These are phyloP conservation scores for Tigriopus californicus DNA, from an alignment of 2,888 invertebrate genomes.

Conservation along the genomic window DNA sequence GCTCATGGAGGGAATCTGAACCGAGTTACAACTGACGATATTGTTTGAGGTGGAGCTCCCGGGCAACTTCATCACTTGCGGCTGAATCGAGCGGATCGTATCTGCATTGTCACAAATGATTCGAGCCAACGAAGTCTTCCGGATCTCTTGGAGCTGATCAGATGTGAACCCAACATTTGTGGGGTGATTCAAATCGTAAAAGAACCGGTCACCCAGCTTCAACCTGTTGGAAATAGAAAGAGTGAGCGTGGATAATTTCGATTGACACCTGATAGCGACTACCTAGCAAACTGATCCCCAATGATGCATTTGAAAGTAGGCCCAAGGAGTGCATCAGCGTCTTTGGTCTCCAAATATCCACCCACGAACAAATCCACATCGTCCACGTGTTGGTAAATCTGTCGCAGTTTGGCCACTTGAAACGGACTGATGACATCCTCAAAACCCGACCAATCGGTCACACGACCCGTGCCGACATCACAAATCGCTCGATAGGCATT, in stretches of 20 bases:
- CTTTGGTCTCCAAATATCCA: slow-evolving; percentile 55
- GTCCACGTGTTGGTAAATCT: slow-evolving; percentile 43
- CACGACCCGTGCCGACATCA: slow-evolving; percentile 21
- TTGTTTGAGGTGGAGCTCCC: background rate
- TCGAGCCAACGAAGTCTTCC: slow-evolving; percentile 56
- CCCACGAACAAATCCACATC: slow-evolving; percentile 70
- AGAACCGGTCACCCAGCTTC: slow-evolving; percentile 18
- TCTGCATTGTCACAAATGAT: slow-evolving; percentile 56
- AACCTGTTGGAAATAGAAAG: background rate
- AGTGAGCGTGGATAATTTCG: background rate
- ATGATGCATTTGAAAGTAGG: slow-evolving; percentile 67
- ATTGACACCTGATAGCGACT: slow-evolving; percentile 47
- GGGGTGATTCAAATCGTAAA: slow-evolving; percentile 18
- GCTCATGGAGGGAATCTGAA: too few species aligned
- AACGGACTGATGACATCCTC: slow-evolving; percentile 31
- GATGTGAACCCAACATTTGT: slow-evolving; percentile 22
- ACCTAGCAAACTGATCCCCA: slow-evolving; percentile 51
- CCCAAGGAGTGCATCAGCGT: slow-evolving; percentile 60
- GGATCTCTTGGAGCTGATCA: slow-evolving; percentile 57
- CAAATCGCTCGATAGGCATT: slow-evolving; percentile 33
- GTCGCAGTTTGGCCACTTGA: slow-evolving; percentile 42
- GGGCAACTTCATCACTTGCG: slow-evolving; percentile 45
- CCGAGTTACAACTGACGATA: background rate
- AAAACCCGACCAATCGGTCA: slow-evolving; percentile 30
- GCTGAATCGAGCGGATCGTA: slow-evolving; percentile 48